Evolutionary conservation across 2,797 vertebrate species (phyloP).

Genomic region (Eidolon dupreanum): DNA sequence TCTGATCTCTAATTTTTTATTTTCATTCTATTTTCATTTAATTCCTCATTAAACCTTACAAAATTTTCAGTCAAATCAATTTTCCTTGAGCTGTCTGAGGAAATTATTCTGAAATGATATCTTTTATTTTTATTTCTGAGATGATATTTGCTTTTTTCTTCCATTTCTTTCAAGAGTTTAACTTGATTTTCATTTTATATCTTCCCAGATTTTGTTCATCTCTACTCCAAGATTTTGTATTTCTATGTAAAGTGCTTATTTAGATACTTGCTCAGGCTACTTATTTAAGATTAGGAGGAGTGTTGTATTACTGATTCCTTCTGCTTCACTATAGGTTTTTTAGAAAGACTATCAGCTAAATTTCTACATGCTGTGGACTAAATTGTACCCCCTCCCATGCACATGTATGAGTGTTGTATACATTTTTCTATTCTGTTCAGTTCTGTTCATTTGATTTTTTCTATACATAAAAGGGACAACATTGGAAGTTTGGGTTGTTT

Average conservation of each 20-base stretch:
- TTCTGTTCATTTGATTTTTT: not conserved
- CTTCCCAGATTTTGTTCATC: not conserved
- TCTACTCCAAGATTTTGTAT: not conserved
- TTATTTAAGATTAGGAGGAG: not conserved
- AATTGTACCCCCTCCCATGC: not conserved
- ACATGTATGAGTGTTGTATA: not conserved
- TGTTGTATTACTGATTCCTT: not conserved
- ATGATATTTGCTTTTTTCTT: not conserved
- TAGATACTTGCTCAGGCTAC: not conserved
- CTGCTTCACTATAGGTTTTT: not conserved
- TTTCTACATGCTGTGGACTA: not conserved
- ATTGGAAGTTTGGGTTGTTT: not conserved
- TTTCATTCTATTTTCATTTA: not conserved
- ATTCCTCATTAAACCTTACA: not conserved
- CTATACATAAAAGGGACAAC: not conserved
- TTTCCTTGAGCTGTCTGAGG: not conserved
- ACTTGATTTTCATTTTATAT: not conserved
- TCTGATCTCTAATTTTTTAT: not conserved
- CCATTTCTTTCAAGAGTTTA: not conserved
- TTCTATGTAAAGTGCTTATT: not conserved
- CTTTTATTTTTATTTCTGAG: slow-evolving; percentile 17
- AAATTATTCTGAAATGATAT: not conserved
- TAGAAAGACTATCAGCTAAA: not conserved
- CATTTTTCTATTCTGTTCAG: not conserved
- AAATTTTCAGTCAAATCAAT: not conserved